Conservation (phyloP, 1,140 invertebrate species). For the Drosophila mayri region DNA sequence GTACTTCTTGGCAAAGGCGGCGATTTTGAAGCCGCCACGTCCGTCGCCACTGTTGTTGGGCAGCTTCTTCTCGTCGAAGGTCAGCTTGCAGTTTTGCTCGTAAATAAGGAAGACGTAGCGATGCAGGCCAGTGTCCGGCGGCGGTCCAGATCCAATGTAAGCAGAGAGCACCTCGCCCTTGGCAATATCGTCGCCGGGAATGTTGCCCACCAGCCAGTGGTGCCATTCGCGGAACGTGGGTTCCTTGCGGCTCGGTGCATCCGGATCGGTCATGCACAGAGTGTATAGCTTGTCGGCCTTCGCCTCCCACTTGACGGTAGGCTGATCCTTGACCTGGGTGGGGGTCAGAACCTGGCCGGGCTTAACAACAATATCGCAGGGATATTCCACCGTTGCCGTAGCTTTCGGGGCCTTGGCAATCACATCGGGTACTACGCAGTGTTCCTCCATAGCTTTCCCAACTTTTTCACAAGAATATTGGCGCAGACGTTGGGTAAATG, state of each 20-base stretch:
- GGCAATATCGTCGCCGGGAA: conserved; percentile 91
- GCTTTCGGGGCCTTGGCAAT: conserved; percentile 61
- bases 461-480: conserved; percentile 22
- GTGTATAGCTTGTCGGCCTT: conserved; percentile 89
- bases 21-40: conserved; percentile 92
- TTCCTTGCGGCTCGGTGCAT: conserved; percentile 90
- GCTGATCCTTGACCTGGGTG: conserved; percentile 90
- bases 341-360: conserved; percentile 89
- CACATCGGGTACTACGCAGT: conserved; percentile 79
- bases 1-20: conserved; percentile 89
- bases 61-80: conserved; percentile 74
- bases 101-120: conserved; percentile 96
- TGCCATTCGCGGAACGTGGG: conserved; percentile 95
- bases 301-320: conserved; percentile 88
- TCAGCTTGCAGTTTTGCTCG: conserved; percentile 88
- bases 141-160: conserved; percentile 95
- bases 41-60: conserved; percentile 89
- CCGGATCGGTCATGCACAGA: conserved; percentile 88
- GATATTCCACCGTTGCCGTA: conserved; percentile 45
- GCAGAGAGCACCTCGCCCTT: conserved; percentile 91
- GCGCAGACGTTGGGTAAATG: conserved; percentile 16
- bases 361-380: conserved; percentile 86
- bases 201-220: conserved; percentile 97
- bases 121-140: conserved; percentile 93
- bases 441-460: conserved; percentile 59